Evolutionary conservation across 2,113 vertebrate genomes (phyloP), one percentile per base, ranked within the genome.

Genomic region (Pimephales promelas): DNA sequence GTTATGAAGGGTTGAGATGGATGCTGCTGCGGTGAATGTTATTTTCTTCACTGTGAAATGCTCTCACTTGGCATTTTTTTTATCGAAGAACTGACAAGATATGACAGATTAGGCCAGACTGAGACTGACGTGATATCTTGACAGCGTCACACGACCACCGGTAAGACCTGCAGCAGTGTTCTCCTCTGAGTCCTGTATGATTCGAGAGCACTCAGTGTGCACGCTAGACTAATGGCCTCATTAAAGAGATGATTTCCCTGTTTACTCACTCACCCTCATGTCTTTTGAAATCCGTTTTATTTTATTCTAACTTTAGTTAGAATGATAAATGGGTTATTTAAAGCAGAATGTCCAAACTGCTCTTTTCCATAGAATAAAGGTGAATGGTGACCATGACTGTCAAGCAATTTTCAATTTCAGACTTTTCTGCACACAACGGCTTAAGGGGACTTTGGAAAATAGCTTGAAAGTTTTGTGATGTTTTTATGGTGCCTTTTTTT

Each of bases 11-110:
- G 75, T 47, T 73, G 76, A 71, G n/a, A 31, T 64, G 79, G 70
- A 64, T 34, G n/a, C 70, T 43, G 57, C 56, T 56, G 79, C 13
- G 24, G 52, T 83, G 34, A 49, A 85, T 77, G 61, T 74, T 71
- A 34, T 36, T 84, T 68, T 81, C 83, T 81, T 86, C 88, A 89
- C 88, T 89, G 88, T 89, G 86, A 87, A 56, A 49, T 73, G 64
- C 36, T 66, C 78, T 83, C 43, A 83, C 79, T 36, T 62, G 71
- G 82, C 56, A 57, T 68, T 54, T 45, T 68, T 57, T 56, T 66
- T 26, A 84, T 62, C 5, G 49, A 72, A 77, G 45, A 57, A 26
- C 56, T 87, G n/a, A 57, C 49, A 62, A 54, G 66, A 70, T 71
- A 81, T 85, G 34, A 43, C n/a, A 26, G 45, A 70, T 76, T 54